These are phyloP conservation scores for Thamnaconus septentrionalis DNA, from an alignment of 2,113 vertebrate genomes.

Conservation along the genomic window DNA sequence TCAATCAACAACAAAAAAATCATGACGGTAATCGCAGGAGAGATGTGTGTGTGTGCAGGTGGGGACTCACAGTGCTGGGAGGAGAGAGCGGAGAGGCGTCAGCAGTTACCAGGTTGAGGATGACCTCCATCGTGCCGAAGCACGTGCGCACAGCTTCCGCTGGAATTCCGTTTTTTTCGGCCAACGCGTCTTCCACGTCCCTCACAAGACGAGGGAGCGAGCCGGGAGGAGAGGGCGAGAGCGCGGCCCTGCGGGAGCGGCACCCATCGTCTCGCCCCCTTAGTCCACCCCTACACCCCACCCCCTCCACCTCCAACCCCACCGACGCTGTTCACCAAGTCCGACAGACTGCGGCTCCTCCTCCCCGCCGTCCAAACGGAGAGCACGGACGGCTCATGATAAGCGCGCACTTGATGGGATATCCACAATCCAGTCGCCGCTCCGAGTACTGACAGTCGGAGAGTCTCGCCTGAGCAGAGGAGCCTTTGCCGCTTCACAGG, in stretches of 20 bases:
- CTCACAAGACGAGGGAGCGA: neutral
- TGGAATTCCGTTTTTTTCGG: constrained; percentile 20
- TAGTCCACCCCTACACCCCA: constrained; percentile 35
- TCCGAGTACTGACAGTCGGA: too few relatives aligned
- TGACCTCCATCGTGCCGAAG: constrained; percentile 70
- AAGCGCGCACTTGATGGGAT: too few relatives aligned
- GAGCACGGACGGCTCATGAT: too few relatives aligned
- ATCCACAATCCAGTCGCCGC: too few relatives aligned
- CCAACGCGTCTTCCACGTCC: neutral
- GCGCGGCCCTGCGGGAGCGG: constrained; percentile 4
- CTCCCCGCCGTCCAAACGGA: too few relatives aligned
- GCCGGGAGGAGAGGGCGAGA: constrained; percentile 7
- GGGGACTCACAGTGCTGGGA: constrained; percentile 65
- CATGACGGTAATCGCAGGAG: constrained; percentile 4
- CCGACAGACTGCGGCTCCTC: too few relatives aligned
- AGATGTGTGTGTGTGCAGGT: constrained; percentile 1
- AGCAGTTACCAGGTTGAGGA: constrained; percentile 75
- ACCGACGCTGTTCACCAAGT: neutral
- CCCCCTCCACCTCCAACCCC: constrained; percentile 36
- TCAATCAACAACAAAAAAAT: constrained; percentile 6
- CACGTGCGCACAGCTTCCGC: constrained; percentile 26
- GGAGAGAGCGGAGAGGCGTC: constrained; percentile 60
- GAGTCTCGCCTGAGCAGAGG: too few relatives aligned
- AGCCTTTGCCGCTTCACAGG: too few relatives aligned
- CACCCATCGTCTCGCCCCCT: constrained; percentile 30